Percentiles rank a stretch among this genome's conserved stretches.
Conservation (phyloP, 2,113 vertebrate genomes). For the Nestor notabilis region DNA sequence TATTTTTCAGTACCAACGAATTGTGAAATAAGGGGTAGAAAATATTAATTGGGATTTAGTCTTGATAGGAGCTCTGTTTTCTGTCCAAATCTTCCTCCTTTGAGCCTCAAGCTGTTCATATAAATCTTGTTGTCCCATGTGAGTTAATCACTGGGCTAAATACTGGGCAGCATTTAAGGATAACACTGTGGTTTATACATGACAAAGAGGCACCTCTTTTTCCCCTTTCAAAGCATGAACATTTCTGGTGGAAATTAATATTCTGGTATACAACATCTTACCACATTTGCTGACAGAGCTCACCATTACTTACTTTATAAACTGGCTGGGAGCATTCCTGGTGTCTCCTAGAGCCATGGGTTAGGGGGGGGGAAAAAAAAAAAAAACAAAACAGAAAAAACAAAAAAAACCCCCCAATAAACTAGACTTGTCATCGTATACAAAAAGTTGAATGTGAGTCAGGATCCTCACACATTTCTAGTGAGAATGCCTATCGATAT, state of each 20-base stretch:
- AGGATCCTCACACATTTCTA: background rate
- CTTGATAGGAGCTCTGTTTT: background rate
- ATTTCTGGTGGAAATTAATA: background rate
- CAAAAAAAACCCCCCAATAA: background rate
- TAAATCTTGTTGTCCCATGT: background rate
- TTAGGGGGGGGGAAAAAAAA: background rate
- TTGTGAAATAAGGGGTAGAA: background rate
- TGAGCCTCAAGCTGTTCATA: background rate
- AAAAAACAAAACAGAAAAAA: background rate
- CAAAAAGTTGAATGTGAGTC: background rate
- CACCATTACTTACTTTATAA: background rate
- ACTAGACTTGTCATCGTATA: background rate
- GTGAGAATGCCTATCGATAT: background rate
- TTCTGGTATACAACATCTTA: background rate
- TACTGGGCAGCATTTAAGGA: background rate
- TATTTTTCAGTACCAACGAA: background rate
- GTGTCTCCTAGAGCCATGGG: background rate
- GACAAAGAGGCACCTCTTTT: background rate
- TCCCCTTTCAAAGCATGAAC: background rate
- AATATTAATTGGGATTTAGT: background rate
- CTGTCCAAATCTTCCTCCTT: background rate
- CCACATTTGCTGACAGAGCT: background rate
- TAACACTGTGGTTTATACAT: background rate
- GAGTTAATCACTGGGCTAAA: background rate
- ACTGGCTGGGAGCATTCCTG: background rate